A percentile compares a stretch with the other conserved stretches of the same genome.
phyloP scores from a whole-genome alignment of 1,140 invertebrate species.

The Drosophila rufa region DNA sequence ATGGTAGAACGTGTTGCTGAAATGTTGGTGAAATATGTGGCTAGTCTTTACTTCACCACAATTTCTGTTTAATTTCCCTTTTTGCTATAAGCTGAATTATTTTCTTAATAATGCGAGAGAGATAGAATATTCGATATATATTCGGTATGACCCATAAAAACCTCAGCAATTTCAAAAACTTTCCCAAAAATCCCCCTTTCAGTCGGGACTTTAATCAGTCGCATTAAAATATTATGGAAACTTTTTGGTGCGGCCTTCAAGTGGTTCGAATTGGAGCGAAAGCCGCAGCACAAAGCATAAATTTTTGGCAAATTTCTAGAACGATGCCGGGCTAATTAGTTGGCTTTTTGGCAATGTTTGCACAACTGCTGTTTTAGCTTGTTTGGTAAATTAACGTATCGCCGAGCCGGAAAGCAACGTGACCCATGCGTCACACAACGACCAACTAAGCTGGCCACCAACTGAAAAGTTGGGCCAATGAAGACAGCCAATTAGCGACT shows the following conservation, averaged over 20 bases:
- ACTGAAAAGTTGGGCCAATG: constrained; percentile 53
- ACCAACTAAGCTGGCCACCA: constrained; percentile 1
- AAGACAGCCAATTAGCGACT: constrained; percentile 68
- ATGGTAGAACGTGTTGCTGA: neutral
- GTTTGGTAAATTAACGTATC: constrained; percentile 21
- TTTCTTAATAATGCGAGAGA: too few relatives aligned
- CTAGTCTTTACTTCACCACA: neutral
- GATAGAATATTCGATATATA: too few relatives aligned
- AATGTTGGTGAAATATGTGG: neutral
- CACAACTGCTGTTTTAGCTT: constrained; percentile 48
- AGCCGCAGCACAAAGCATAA: constrained; percentile 14
- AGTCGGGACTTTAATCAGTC: neutral
- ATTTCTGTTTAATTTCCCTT: too few relatives aligned
- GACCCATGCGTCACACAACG: constrained; percentile 6
- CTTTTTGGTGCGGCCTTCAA: constrained; percentile 15
- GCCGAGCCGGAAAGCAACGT: neutral
- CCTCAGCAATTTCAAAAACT: neutral
- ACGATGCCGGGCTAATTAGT: constrained; percentile 38
- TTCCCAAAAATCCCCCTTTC: too few relatives aligned
- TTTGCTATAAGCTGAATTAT: too few relatives aligned
- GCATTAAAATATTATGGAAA: neutral
- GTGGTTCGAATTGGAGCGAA: constrained; percentile 9
- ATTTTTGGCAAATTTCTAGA: constrained; percentile 23
- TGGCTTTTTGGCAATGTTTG: constrained; percentile 58
- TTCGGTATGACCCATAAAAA: too few relatives aligned